Percentiles rank a stretch among this genome's conserved stretches.
Evolutionary conservation across 2,113 vertebrate species (phyloP).

Genomic region (Lagopus muta): DNA sequence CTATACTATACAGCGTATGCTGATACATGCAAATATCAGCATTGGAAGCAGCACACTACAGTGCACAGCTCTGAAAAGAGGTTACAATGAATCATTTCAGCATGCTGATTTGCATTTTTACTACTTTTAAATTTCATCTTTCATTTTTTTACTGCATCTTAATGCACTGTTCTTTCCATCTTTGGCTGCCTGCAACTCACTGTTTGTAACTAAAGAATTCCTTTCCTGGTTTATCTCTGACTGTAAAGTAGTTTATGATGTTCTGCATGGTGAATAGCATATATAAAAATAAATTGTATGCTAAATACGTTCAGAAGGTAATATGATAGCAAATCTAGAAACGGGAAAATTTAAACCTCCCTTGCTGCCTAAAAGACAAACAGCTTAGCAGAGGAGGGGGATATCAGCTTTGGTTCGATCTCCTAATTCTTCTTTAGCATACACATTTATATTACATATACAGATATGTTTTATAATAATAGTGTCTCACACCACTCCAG

Average conservation of each 20-base stretch:
- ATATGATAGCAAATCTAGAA: slow-evolving; percentile 30
- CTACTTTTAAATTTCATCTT: slow-evolving; percentile 45
- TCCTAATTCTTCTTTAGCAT: background rate
- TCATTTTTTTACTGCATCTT: slow-evolving; percentile 34
- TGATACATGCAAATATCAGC: slow-evolving; percentile 26
- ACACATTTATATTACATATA: background rate
- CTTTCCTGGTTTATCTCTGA: slow-evolving; percentile 28
- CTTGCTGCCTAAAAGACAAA: slow-evolving; percentile 15
- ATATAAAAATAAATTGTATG: slow-evolving; percentile 43
- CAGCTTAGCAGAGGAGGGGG: background rate
- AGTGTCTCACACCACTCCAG: background rate
- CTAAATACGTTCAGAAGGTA: slow-evolving; percentile 45
- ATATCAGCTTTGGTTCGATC: background rate
- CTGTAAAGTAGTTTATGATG: slow-evolving; percentile 28
- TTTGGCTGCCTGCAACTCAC: slow-evolving; percentile 20
- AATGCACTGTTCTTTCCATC: slow-evolving; percentile 22
- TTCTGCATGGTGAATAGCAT: slow-evolving; percentile 23
- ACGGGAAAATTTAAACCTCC: slow-evolving; percentile 27
- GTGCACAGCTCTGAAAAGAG: background rate
- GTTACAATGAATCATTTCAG: slow-evolving; percentile 37
- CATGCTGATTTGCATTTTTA: slow-evolving; percentile 46
- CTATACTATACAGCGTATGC: background rate
- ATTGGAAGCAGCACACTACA: background rate
- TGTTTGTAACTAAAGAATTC: slow-evolving; percentile 28
- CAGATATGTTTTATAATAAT: background rate